A percentile compares a stretch with the other conserved stretches of the same genome.
Evolutionary conservation across 2,888 invertebrate genomes (phyloP).

Genomic region (Allygus modestus): DNA sequence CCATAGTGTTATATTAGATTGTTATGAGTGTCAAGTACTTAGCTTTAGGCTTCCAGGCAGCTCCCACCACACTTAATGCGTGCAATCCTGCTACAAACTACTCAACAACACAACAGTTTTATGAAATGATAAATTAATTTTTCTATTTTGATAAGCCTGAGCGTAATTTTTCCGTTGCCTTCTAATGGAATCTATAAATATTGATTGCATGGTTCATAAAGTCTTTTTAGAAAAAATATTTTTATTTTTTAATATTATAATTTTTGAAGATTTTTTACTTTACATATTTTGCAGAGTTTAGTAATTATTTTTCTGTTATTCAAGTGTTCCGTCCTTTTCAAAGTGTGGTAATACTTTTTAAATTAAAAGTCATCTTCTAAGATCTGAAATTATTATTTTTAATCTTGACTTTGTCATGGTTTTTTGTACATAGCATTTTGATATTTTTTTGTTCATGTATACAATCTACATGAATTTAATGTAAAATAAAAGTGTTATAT

Average conservation of each 20-base stretch:
- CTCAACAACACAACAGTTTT: background rate
- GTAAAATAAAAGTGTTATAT: background rate
- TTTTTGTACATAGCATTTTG: constrained; percentile 17
- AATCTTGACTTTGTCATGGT: background rate
- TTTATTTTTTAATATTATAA: background rate
- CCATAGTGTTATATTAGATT: constrained; percentile 39
- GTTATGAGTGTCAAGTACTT: constrained; percentile 57
- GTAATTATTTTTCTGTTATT: background rate
- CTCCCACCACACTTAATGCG: constrained; percentile 42
- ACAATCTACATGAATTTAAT: background rate
- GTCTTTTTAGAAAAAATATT: no score
- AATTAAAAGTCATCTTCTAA: no score
- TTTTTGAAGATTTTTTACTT: background rate
- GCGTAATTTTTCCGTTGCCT: background rate
- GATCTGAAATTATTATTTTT: constrained; percentile 9
- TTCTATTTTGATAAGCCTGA: background rate
- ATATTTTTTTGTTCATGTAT: constrained; percentile 14
- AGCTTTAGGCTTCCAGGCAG: constrained; percentile 57
- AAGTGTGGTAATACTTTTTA: constrained; percentile 18
- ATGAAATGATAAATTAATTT: background rate
- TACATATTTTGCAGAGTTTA: background rate
- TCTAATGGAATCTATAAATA: no score
- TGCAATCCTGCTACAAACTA: constrained; percentile 35
- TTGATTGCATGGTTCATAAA: no score
- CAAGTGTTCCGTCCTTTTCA: constrained; percentile 4